Evolutionary conservation across 2,888 invertebrate genomes (phyloP).

Genomic region (Spodoptera littoralis): DNA sequence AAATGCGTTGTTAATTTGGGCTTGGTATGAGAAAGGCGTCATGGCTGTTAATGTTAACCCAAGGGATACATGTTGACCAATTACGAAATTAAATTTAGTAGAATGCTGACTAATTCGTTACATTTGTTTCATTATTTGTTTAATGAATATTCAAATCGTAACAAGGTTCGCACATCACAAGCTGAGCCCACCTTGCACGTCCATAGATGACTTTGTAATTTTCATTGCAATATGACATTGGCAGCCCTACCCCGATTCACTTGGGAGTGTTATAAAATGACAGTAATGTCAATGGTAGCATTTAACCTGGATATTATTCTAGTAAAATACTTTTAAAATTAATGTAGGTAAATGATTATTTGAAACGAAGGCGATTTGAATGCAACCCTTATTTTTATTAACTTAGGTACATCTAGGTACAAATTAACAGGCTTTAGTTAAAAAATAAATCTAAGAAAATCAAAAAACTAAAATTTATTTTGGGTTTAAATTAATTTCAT

Average conservation of each 20-base stretch:
- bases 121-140: conserved; percentile 39
- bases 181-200: background rate
- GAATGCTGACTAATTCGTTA: conserved; percentile 53
- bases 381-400: too few species aligned
- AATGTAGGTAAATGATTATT: too few species aligned
- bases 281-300: background rate
- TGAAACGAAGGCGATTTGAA: too few species aligned
- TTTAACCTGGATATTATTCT: background rate
- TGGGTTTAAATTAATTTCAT: too few species aligned
- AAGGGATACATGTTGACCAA: conserved; percentile 51
- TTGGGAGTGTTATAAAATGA: conserved; percentile 5
- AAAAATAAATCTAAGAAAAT: too few species aligned
- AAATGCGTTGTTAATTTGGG: conserved; percentile 52
- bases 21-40: conserved; percentile 53
- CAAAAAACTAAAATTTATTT: too few species aligned
- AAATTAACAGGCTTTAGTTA: too few species aligned
- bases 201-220: conserved; percentile 15
- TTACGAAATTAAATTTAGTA: conserved; percentile 62
- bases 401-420: too few species aligned
- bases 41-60: conserved; percentile 51
- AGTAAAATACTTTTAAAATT: too few species aligned
- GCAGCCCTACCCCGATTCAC: conserved; percentile 22
- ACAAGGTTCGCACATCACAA: conserved; percentile 31
- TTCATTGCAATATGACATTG: conserved; percentile 18
- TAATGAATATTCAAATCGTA: conserved; percentile 52